These are phyloP conservation scores for Atta cephalotes DNA, from an alignment of 1,140 invertebrate species.

Conservation along the genomic window DNA sequence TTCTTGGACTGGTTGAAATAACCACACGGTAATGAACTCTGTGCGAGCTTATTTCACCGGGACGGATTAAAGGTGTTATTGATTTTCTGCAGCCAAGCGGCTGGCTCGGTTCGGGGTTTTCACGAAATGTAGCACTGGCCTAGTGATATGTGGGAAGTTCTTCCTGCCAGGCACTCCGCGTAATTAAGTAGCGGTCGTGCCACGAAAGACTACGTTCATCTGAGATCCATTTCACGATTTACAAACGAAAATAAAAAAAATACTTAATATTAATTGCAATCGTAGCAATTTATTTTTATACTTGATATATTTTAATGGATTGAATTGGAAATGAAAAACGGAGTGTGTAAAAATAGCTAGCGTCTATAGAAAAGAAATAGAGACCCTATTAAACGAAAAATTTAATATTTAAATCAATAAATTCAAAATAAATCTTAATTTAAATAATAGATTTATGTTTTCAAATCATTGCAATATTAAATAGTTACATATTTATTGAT, in stretches of 20 bases:
- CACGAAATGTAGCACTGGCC: slow-evolving; percentile 51
- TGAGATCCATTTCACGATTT: not conserved
- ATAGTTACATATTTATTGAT: not conserved
- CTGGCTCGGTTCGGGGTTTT: slow-evolving; percentile 36
- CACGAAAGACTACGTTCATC: not conserved
- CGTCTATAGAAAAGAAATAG: not conserved
- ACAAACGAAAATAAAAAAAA: not conserved
- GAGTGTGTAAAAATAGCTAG: not conserved
- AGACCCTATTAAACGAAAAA: not conserved
- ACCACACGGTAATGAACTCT: slow-evolving; percentile 50
- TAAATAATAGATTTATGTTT: not conserved
- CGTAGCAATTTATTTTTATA: not conserved
- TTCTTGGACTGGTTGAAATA: slow-evolving; percentile 24
- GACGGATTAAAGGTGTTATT: slow-evolving; percentile 63
- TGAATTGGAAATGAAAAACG: not conserved
- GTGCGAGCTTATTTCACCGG: slow-evolving; percentile 52
- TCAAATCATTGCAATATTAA: not conserved
- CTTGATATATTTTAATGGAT: not conserved
- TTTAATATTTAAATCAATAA: slow-evolving; percentile 5
- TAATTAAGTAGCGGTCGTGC: slow-evolving; percentile 49
- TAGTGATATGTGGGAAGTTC: slow-evolving; percentile 58
- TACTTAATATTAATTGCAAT: slow-evolving; percentile 26
- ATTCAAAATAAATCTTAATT: not conserved
- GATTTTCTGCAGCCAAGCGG: slow-evolving; percentile 45
- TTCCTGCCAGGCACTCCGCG: slow-evolving; percentile 40